Base-by-base conservation (phyloP, 2,888 invertebrate genomes). In the Lepidocyrtinus sp. region DNA sequence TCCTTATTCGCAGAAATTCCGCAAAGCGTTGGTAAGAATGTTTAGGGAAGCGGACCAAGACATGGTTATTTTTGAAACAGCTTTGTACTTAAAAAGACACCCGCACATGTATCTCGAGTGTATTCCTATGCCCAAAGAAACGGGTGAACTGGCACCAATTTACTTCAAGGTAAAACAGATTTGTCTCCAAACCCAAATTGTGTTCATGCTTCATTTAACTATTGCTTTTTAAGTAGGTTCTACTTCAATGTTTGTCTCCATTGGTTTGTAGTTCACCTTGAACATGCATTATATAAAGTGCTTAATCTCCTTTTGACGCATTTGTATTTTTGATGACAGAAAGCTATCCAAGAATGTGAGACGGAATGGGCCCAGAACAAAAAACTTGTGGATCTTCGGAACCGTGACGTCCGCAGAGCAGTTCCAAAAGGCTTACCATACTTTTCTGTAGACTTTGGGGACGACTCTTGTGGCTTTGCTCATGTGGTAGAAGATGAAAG, bases 401-500 rank as follows among this genome's bases (percentile, higher is more conserved):
- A 88, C 82, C 94, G 93, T 88, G 92, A 94, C 88, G 91, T 99
- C 22, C 91, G 96, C 59, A 92, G 92, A 87, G 92, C 94, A 15
- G 90, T 99, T 82, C 99, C 99, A 0, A 96, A 95, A 89, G 97
- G 96, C 0, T 91, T 99, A 84, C 95, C 98, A 0, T 99, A 99
- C 89, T 97, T 99, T 89, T 93, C 94, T 90, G 94, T 99, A 0
- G 94, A 96, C 89, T 99, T 99, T 90, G 98, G 96, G 19, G 92
- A 94, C 90, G 93, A 94, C 61, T 92, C 93, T 70, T 88, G 89
- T 26, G 99, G 99, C 0, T 99, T 94, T 90, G 99, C 97, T 64
- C 99, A 99, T 90, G 95, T 99, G 0, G 96, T 99, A 87, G 99
- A 99, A 90, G 96, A 99, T 89, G 95, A 96, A 88, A 91, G 92